phyloP scores from a whole-genome alignment of 53 echinoderm and acorn worm species.

The Luidia sarsii region DNA sequence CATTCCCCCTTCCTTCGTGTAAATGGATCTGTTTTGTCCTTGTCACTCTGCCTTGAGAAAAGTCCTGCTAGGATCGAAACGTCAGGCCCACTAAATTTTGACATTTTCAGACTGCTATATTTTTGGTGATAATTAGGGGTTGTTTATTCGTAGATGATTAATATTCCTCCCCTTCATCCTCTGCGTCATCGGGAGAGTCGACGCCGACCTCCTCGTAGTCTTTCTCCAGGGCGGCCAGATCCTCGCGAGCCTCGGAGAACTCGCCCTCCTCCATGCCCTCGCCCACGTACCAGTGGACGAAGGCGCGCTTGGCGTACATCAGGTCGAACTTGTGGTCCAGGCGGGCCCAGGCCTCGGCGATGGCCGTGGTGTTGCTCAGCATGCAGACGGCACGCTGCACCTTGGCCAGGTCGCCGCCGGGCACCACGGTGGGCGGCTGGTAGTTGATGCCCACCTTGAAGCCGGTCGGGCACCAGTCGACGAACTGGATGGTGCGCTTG shows the following conservation, averaged over 20 bases:
- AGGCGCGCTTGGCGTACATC: slow-evolving; percentile 94
- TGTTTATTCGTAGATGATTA: too few species aligned
- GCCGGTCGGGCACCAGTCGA: slow-evolving; percentile 99
- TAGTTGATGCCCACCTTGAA: slow-evolving; percentile 99
- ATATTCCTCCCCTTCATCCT: too few species aligned
- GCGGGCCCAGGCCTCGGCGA: slow-evolving; percentile 99
- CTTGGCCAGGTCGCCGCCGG: slow-evolving; percentile 99
- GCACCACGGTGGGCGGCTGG: slow-evolving; percentile 98
- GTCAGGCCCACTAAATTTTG: too few species aligned
- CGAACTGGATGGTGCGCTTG: slow-evolving; percentile 97
- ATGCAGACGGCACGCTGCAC: slow-evolving; percentile 98
- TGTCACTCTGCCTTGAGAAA: too few species aligned
- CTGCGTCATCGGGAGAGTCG: too few species aligned
- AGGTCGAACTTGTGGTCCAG: slow-evolving; percentile 93
- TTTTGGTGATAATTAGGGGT: too few species aligned
- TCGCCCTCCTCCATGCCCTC: slow-evolving; percentile 94
- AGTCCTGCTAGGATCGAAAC: too few species aligned
- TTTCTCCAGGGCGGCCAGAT: slow-evolving; percentile 71
- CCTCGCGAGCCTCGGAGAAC: slow-evolving; percentile 89
- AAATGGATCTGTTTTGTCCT: too few species aligned
- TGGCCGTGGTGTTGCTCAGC: slow-evolving; percentile 99
- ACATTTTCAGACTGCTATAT: too few species aligned
- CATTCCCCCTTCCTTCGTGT: too few species aligned
- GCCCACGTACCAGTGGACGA: slow-evolving; percentile 89
- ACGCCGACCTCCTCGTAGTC: slow-evolving; percentile 81